Conservation (phyloP, 2,113 vertebrate species). For the Eulemur rufifrons region DNA sequence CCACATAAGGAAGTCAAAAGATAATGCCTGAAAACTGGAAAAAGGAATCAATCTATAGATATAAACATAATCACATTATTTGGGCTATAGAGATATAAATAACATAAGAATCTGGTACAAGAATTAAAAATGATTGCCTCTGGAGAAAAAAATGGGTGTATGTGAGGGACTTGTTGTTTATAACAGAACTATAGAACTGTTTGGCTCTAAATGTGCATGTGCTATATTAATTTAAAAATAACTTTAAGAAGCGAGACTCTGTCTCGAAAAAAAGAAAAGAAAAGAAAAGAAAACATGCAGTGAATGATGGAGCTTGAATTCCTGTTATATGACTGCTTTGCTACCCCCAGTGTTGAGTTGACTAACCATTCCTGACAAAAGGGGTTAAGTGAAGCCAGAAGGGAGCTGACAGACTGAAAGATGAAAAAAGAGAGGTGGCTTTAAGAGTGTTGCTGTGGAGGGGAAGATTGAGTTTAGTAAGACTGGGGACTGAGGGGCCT, state of each 20-base stretch:
- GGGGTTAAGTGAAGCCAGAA: neutral
- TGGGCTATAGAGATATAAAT: neutral
- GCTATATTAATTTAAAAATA: neutral
- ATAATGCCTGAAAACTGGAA: neutral
- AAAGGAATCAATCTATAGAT: neutral
- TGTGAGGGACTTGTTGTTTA: neutral
- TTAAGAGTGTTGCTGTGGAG: neutral
- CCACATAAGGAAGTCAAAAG: neutral
- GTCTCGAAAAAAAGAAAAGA: too few species aligned
- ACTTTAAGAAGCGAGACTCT: neutral
- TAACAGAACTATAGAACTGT: neutral
- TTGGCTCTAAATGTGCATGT: neutral
- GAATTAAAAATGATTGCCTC: neutral
- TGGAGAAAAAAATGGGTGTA: neutral
- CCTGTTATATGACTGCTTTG: neutral
- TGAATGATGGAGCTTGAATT: neutral
- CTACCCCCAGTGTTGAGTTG: neutral
- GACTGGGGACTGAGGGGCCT: neutral
- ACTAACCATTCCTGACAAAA: neutral
- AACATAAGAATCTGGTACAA: neutral
- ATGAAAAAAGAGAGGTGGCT: neutral
- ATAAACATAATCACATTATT: neutral
- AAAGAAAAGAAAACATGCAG: neutral
- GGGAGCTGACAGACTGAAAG: neutral
- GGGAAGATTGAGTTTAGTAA: neutral